Percentiles rank a stretch among this genome's conserved stretches.
Conservation (phyloP, 1,140 invertebrate species). For the Drosophila willistoni region DNA sequence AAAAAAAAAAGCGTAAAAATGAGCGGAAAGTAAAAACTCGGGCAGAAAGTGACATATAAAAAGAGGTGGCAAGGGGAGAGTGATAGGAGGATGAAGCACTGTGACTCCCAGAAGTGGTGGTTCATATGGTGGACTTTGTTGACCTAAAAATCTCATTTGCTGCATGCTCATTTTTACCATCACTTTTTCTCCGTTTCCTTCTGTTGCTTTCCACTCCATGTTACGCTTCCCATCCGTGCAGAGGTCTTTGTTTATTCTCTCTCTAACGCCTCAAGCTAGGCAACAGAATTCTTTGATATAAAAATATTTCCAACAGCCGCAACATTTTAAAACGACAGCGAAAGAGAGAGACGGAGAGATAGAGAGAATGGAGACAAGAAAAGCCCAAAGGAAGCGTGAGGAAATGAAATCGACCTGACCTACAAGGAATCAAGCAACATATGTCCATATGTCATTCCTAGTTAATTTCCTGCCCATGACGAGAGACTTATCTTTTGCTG, state of each 20-base stretch:
- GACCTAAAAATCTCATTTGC: slow-evolving; percentile 82
- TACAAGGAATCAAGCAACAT: slow-evolving; percentile 41
- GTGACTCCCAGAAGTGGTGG: slow-evolving; percentile 18
- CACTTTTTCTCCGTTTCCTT: slow-evolving; percentile 68
- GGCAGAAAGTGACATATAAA: slow-evolving; percentile 69
- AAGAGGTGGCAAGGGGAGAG: slow-evolving; percentile 26
- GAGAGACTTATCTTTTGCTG: slow-evolving; percentile 27
- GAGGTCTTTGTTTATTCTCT: slow-evolving; percentile 61
- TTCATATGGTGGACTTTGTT: slow-evolving; percentile 70
- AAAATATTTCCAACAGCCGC: slow-evolving; percentile 32
- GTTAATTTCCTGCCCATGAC: slow-evolving; percentile 60
- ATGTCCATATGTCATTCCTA: slow-evolving; percentile 24
- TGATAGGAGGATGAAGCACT: not conserved
- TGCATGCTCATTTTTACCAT: slow-evolving; percentile 71
- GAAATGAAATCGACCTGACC: slow-evolving; percentile 65
- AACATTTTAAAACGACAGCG: slow-evolving; percentile 29
- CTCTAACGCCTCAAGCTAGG: slow-evolving; percentile 53
- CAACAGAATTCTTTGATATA: slow-evolving; percentile 58
- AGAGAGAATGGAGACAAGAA: not conserved
- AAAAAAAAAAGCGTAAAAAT: slow-evolving; percentile 43
- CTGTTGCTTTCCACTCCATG: slow-evolving; percentile 21
- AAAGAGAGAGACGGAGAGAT: slow-evolving; percentile 7
- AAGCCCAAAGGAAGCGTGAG: slow-evolving; percentile 35
- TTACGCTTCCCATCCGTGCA: slow-evolving; percentile 14
- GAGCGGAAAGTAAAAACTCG: slow-evolving; percentile 49